Evolutionary conservation across 1,140 invertebrate genomes (phyloP), one percentile per base, ranked within the genome.

Genomic region (Conus ventricosus): DNA sequence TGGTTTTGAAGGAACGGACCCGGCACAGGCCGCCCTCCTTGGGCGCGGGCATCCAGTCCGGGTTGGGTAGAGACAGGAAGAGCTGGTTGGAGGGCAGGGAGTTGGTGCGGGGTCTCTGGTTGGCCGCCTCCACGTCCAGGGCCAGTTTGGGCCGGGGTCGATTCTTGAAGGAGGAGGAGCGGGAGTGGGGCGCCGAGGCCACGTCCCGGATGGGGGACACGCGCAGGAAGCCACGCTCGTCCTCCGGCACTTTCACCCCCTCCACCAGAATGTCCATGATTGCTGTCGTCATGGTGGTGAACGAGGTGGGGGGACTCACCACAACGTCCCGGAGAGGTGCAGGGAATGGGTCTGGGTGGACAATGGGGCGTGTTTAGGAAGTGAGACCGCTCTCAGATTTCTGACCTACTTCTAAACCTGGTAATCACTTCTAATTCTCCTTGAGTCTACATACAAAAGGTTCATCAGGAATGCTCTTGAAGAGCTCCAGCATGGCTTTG

Each of bases 1-100:
- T 98, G 92, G 97, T 97, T 95, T 97, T 98, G 96, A 99, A 99
- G 87, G 97, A 98, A 91, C 98, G 96, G 17, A 90, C 89, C 8
- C 89, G 57, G 27, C 85, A 87, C 71, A 87, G 11, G 10, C 78
- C 78, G n/a, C 53, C 53, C 23, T 54, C 63, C 63, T 85, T n/a
- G 57, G 83, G 7, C 51, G 23, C 71, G 27, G 25, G 13, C 67
- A 87, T 67, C 75, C 85, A 78, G 71, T 78, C 85, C 23, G 71
- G 85, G 23, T 55, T 78, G n/a, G 89, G 89, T 39, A 90, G 83
- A 1, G 89, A 85, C 20, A 91, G 84, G 60, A 85, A 39, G 55
- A 57, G 67, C 85, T 67, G 82, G 82, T 27, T 27, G 54, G 25
- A 86, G 86, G 67, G 90, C 55, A n/a, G 89, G 88, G 54, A 91